phyloP scores from a whole-genome alignment of 2,888 invertebrate genomes.

The Ochropleura plecta region DNA sequence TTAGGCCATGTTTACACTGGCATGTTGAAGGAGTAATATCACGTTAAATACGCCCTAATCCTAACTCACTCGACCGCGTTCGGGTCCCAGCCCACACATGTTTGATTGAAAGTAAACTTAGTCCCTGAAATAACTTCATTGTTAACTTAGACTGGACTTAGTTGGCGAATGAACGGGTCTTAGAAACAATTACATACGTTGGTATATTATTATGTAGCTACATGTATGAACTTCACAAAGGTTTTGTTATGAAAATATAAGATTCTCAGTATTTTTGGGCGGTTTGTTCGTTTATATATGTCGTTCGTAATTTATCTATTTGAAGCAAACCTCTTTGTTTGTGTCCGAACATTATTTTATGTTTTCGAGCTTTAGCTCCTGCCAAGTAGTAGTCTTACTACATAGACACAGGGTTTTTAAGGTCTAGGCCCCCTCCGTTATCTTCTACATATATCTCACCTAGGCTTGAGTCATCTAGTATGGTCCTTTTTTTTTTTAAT shows the following conservation, averaged over 20 bases:
- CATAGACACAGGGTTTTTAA: no score
- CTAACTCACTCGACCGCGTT: slow-evolving; percentile 39
- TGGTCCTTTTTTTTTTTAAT: no score
- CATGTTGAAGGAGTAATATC: slow-evolving; percentile 35
- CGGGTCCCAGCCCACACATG: slow-evolving; percentile 30
- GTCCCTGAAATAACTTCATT: slow-evolving; percentile 53
- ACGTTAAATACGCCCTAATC: slow-evolving; percentile 51
- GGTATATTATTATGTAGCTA: slow-evolving; percentile 17
- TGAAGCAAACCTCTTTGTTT: not conserved
- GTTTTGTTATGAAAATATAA: slow-evolving; percentile 47
- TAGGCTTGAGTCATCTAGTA: no score
- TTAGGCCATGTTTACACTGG: slow-evolving; percentile 48
- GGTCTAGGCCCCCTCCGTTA: no score
- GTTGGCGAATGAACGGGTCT: slow-evolving; percentile 1
- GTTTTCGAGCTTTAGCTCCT: not conserved
- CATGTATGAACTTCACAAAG: slow-evolving; percentile 15
- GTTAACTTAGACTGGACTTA: slow-evolving; percentile 43
- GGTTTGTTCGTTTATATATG: not conserved
- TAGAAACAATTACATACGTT: slow-evolving; percentile 29
- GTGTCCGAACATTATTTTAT: not conserved
- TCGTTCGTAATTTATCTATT: slow-evolving; percentile 3
- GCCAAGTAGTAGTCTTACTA: no score
- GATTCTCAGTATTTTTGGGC: slow-evolving; percentile 11
- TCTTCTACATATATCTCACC: no score
- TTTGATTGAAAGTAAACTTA: slow-evolving; percentile 59